Evolutionary conservation across 2,888 invertebrate species (phyloP), one percentile per base, ranked within the genome.

Genomic region (Eupithecia tripunctaria): DNA sequence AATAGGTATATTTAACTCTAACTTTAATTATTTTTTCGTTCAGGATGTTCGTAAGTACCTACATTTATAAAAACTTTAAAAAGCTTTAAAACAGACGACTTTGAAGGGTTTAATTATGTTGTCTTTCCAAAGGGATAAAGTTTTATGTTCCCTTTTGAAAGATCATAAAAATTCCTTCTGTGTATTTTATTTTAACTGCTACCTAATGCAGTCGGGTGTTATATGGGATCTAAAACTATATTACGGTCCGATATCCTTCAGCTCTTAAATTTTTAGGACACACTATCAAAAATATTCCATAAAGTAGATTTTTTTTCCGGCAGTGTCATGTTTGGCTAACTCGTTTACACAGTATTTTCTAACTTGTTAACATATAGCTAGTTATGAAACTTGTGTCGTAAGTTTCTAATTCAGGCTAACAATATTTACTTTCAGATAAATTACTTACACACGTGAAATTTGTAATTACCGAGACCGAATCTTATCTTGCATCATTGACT

Each of bases 371-470:
- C 76, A 77, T 70, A 78, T 78, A n/a, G n/a, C n/a, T 47, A 80
- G 85, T 90, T 91, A 89, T 81, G 91, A 90, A 91, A 92, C 86
- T 73, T 78, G 76, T 85, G 84, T 83, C 82, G 86, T 88, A 85
- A 87, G 86, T 84, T 85, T 87, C 86, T 87, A 88, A 90, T 87
- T 82, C 82, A 84, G 86, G 84, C 84, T 85, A 86, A 89, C 89
- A 89, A 91, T 92, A 90, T 94, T 94, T 92, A 85, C 88, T 87
- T 83, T 86, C 76, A 83, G 94, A 94, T 93, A 93, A 89, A 85
- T 85, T 84, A 86, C 83, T 79, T 65, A 86, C 88, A 88, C 84
- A 87, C 88, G 89, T 91, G 86, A 91, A 93, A 90, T 91, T 91
- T 92, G 89, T 93, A 93, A 93, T 92, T 93, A 90, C 88, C 84